Evolutionary conservation across 2,797 vertebrate species (phyloP).

Genomic region (Mus minutoides): DNA sequence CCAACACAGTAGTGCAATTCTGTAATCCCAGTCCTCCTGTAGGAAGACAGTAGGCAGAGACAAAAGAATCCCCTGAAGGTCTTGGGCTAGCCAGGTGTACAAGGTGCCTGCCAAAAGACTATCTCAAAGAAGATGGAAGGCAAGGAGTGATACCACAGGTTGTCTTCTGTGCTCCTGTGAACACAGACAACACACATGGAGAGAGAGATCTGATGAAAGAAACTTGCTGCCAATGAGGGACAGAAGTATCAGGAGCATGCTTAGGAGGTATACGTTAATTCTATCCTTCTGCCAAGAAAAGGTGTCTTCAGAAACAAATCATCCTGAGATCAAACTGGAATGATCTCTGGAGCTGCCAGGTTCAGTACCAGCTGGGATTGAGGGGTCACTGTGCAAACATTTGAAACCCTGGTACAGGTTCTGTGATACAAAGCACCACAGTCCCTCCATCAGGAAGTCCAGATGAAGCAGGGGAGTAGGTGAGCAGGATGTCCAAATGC

Average conservation of each 20-base stretch:
- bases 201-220: background rate
- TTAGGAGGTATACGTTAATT: background rate
- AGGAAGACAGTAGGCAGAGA: background rate
- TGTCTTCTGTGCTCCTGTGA: background rate
- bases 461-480: background rate
- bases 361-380: background rate
- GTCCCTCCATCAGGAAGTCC: background rate
- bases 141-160: background rate
- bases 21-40: background rate
- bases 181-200: background rate
- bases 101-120: background rate
- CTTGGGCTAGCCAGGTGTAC: too few relatives aligned
- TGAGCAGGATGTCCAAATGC: background rate
- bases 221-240: background rate
- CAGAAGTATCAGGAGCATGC: background rate
- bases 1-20: background rate
- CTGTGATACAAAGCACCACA: background rate
- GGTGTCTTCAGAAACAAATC: background rate
- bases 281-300: slow-evolving; percentile 10
- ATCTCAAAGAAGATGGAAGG: background rate
- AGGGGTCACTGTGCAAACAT: background rate
- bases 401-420: background rate
- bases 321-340: background rate
- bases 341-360: background rate
- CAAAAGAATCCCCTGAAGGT: background rate